Conservation (phyloP, 2,797 vertebrate genomes). For the Sternarchorhynchus goeldii region DNA sequence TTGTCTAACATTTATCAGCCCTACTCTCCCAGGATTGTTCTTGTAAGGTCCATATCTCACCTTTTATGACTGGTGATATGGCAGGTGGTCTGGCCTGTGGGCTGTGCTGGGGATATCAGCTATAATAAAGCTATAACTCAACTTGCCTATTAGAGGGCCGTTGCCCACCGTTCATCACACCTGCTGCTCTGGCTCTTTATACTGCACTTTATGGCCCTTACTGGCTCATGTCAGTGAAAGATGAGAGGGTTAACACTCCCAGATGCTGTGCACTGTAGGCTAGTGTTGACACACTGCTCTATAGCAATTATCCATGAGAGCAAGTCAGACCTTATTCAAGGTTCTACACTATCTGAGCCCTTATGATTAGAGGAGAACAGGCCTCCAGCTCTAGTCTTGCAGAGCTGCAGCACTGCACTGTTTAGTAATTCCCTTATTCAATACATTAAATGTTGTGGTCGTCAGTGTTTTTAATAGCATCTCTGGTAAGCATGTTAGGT, state of each 20-base stretch:
- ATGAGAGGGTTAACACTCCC: conserved; percentile 39
- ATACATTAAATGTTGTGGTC: neutral
- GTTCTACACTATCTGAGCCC: neutral
- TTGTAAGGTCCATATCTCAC: conserved; percentile 60
- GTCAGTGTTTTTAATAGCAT: conserved; percentile 13
- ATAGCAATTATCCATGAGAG: conserved; percentile 43
- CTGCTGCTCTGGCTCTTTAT: conserved; percentile 73
- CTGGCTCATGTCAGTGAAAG: conserved; percentile 64
- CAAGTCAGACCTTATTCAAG: neutral
- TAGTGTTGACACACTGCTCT: conserved; percentile 46
- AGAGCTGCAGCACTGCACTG: neutral
- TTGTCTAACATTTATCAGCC: conserved; percentile 56
- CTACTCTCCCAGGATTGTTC: conserved; percentile 53
- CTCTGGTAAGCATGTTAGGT: neutral
- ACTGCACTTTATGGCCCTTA: conserved; percentile 74
- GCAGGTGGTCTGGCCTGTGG: conserved; percentile 76
- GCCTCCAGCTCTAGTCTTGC: too few relatives aligned
- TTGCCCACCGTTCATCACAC: conserved; percentile 70
- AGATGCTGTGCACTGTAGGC: conserved; percentile 20
- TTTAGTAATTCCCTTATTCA: conserved; percentile 27
- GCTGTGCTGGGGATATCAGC: conserved; percentile 72
- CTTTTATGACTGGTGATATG: conserved; percentile 71
- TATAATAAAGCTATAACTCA: conserved; percentile 79
- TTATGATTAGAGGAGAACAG: neutral
- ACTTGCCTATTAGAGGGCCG: conserved; percentile 68